Percentiles rank a stretch among this genome's conserved stretches.
Evolutionary conservation across 2,113 vertebrate species (phyloP).

Genomic region (Sphyrna mokarran): DNA sequence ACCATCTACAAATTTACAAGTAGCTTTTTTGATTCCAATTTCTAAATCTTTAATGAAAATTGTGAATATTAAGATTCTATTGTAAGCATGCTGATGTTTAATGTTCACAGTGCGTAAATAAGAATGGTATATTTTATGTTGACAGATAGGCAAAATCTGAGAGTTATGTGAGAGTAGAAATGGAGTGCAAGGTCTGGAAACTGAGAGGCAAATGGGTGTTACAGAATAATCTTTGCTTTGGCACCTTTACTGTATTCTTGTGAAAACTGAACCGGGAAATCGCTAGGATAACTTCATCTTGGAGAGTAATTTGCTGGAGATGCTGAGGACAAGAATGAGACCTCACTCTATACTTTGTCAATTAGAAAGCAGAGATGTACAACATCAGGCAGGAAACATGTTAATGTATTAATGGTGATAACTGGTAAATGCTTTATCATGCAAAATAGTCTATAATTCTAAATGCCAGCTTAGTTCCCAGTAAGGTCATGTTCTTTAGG

Average conservation of each 20-base stretch:
- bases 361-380: neutral
- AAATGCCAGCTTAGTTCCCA: neutral
- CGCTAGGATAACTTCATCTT: neutral
- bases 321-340: neutral
- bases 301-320: neutral
- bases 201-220: neutral
- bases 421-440: neutral
- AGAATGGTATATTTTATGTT: neutral
- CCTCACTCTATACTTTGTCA: neutral
- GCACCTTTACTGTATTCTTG: neutral
- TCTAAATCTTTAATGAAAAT: neutral
- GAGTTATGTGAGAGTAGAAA: neutral
- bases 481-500: neutral
- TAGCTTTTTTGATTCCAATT: neutral
- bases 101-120: neutral
- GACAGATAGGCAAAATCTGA: neutral
- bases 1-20: neutral
- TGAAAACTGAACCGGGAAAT: neutral
- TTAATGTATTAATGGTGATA: neutral
- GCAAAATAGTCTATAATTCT: neutral
- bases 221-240: neutral
- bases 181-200: neutral
- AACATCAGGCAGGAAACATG: neutral
- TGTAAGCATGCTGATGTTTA: neutral
- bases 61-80: neutral